Evolutionary conservation across 2,113 vertebrate species (phyloP).

Genomic region (Lepus timidus): DNA sequence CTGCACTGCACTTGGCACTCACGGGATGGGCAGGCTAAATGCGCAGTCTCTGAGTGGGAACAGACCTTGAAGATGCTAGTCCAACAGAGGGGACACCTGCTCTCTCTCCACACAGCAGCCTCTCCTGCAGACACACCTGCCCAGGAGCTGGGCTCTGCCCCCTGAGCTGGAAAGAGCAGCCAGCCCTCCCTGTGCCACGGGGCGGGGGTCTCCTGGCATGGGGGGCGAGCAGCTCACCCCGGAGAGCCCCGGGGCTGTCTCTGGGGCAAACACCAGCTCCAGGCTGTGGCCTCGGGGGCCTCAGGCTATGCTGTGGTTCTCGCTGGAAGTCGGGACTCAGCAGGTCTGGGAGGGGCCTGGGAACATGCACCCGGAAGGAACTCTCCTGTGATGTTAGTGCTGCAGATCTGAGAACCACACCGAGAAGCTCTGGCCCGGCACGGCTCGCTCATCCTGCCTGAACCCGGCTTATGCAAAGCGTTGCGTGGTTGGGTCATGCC

Average conservation of each 20-base stretch:
- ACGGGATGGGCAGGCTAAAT: not conserved
- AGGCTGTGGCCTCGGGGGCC: not conserved
- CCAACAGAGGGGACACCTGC: no score
- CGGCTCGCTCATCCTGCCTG: not conserved
- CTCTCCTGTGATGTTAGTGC: no score
- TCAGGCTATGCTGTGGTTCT: not conserved
- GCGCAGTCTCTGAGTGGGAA: no score
- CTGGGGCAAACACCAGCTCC: not conserved
- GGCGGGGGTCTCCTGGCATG: not conserved
- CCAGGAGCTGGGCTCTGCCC: not conserved
- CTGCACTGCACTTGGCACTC: rapidly evolving
- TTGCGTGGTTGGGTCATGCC: not conserved
- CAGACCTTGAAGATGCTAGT: not conserved
- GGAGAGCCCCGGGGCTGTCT: not conserved
- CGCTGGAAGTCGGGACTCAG: not conserved
- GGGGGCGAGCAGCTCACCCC: not conserved
- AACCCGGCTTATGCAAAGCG: not conserved
- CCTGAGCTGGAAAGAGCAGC: not conserved
- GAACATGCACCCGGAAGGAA: no score
- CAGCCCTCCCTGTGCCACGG: not conserved
- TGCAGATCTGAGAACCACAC: not conserved
- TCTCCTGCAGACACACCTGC: not conserved
- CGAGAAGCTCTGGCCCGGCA: not conserved
- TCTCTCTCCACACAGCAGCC: rapidly evolving
- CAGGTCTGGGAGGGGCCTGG: no score